phyloP scores from a whole-genome alignment of 2,113 vertebrate species.

The Neopipo cinnamomea region DNA sequence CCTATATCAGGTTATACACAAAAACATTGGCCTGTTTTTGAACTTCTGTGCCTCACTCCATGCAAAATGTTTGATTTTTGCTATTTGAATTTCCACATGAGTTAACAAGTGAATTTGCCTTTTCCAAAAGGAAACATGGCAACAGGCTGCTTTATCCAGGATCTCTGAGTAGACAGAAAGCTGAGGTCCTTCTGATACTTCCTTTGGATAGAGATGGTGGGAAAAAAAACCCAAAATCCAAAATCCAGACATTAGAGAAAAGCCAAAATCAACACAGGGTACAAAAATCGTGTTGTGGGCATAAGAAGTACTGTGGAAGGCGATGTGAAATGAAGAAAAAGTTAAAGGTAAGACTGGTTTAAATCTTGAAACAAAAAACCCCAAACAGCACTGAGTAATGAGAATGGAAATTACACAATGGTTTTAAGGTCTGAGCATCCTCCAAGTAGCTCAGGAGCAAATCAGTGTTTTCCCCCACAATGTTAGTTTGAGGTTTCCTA shows the following conservation, averaged over 20 bases:
- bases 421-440: background rate
- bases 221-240: background rate
- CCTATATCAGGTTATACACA: too few relatives aligned
- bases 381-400: background rate
- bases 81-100: background rate
- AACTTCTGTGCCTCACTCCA: background rate
- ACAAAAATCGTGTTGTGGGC: background rate
- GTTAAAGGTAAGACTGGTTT: background rate
- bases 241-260: background rate
- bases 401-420: background rate
- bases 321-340: background rate
- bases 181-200: background rate
- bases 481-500: background rate
- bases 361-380: background rate
- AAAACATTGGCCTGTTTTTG: background rate
- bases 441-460: background rate
- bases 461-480: background rate
- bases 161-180: background rate
- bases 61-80: background rate
- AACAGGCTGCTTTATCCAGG: background rate
- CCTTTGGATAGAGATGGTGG: background rate
- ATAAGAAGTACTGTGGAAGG: background rate
- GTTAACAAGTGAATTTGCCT: background rate
- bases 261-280: background rate
- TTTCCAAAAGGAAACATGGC: background rate